These are phyloP conservation scores for Acleris sparsana DNA, from an alignment of 2,888 invertebrate genomes.

Conservation along the genomic window DNA sequence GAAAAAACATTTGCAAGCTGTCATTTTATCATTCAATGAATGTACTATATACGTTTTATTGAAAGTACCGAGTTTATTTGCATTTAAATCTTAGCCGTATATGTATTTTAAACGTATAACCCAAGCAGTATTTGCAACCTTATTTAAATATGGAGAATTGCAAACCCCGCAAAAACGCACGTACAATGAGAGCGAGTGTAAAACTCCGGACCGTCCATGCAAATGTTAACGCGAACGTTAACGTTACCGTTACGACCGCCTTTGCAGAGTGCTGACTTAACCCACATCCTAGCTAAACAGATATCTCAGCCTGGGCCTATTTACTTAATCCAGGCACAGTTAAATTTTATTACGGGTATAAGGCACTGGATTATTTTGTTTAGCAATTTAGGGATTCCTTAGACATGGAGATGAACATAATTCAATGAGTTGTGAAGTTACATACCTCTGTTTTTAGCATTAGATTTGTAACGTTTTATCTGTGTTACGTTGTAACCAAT, in stretches of 20 bases:
- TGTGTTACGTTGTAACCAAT: too few species aligned
- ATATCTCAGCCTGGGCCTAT: slow-evolving; percentile 38
- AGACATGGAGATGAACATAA: too few species aligned
- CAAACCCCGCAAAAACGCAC: slow-evolving; percentile 69
- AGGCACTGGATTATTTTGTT: neutral
- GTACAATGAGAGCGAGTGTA: slow-evolving; percentile 68
- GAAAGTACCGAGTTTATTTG: too few species aligned
- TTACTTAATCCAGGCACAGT: slow-evolving; percentile 16
- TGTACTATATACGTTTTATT: too few species aligned
- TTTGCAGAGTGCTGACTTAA: slow-evolving; percentile 51
- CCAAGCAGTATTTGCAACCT: slow-evolving; percentile 44
- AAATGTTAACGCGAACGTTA: slow-evolving; percentile 61
- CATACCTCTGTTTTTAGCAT: too few species aligned
- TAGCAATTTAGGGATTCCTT: too few species aligned
- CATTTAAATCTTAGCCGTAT: too few species aligned
- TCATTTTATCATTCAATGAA: too few species aligned
- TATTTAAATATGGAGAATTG: slow-evolving; percentile 61
- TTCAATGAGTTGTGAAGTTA: too few species aligned
- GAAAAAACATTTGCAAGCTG: too few species aligned
- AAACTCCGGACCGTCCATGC: slow-evolving; percentile 60
- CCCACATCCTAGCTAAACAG: slow-evolving; percentile 61
- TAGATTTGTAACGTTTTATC: too few species aligned
- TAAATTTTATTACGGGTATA: slow-evolving; percentile 4
- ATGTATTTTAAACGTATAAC: neutral
- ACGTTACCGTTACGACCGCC: slow-evolving; percentile 47